Evolutionary conservation across 2,888 invertebrate species (phyloP).

Genomic region (Ischnura elegans): DNA sequence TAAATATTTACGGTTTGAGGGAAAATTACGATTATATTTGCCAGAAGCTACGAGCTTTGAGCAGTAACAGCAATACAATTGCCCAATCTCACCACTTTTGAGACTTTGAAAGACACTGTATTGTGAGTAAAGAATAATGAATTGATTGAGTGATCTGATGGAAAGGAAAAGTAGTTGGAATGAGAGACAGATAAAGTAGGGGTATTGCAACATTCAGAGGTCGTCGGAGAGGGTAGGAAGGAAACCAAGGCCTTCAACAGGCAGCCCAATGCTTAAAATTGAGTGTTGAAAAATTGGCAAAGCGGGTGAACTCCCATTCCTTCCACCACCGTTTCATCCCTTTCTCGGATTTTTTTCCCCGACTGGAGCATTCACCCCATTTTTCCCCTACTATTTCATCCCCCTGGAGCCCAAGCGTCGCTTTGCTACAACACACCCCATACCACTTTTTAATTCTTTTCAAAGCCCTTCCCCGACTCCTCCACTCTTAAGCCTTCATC

Average conservation of each 20-base stretch:
- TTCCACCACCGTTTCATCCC: not conserved
- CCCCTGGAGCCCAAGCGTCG: not conserved
- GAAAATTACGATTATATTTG: no score
- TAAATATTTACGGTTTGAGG: no score
- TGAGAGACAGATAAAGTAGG: not conserved
- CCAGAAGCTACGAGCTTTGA: no score
- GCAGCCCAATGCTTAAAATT: constrained; percentile 50
- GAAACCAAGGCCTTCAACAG: constrained; percentile 44
- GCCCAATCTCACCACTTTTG: no score
- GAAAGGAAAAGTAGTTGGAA: not conserved
- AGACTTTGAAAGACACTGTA: no score
- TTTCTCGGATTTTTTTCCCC: not conserved
- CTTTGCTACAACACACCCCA: not conserved
- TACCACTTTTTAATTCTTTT: not conserved
- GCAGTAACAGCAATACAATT: no score
- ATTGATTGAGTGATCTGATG: not conserved
- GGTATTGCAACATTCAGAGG: not conserved
- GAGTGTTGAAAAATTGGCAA: constrained; percentile 65
- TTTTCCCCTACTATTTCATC: not conserved
- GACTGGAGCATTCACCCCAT: not conserved
- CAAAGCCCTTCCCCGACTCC: not conserved
- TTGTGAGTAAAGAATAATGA: no score
- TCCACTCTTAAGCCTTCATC: not conserved
- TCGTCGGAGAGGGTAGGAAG: not conserved
- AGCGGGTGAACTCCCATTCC: constrained; percentile 35